phyloP scores from a whole-genome alignment of 2,888 invertebrate genomes.

The Lochmaea capreae region DNA sequence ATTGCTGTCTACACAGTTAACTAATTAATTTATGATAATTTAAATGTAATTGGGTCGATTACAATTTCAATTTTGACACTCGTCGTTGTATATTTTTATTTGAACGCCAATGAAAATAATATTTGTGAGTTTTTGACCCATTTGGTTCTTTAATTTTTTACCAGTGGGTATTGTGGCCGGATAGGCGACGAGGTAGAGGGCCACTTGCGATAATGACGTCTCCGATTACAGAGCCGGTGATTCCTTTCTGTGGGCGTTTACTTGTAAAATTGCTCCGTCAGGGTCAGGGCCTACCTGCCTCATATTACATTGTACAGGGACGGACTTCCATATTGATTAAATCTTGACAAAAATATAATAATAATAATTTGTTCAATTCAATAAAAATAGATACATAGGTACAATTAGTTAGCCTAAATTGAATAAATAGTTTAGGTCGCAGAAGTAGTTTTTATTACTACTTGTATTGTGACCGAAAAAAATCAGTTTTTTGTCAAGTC shows the following conservation, averaged over 20 bases:
- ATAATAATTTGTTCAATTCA: too few species aligned
- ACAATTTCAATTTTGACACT: not conserved
- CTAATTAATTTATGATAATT: not conserved
- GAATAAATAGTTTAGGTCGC: too few species aligned
- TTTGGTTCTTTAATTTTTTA: conserved; percentile 21
- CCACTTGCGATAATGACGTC: conserved; percentile 55
- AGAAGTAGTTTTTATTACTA: too few species aligned
- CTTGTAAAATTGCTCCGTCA: conserved; percentile 61
- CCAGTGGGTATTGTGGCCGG: conserved; percentile 23
- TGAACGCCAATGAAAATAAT: conserved; percentile 14
- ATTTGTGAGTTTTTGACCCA: conserved; percentile 24
- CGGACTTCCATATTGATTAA: conserved; percentile 38
- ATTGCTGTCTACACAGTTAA: not conserved
- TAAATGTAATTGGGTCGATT: conserved; percentile 1
- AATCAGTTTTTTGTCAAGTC: too few species aligned
- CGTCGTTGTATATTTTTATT: not conserved
- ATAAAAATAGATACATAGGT: too few species aligned
- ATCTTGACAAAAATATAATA: too few species aligned
- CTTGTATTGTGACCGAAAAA: too few species aligned
- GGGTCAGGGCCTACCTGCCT: conserved; percentile 58
- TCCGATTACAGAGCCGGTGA: conserved; percentile 58
- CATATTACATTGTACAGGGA: conserved; percentile 46
- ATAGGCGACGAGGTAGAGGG: conserved; percentile 32
- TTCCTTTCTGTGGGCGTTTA: conserved; percentile 59
- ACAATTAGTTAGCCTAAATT: too few species aligned